Base-by-base conservation (phyloP, 2,113 vertebrate genomes). In the Galeopterus variegatus region DNA sequence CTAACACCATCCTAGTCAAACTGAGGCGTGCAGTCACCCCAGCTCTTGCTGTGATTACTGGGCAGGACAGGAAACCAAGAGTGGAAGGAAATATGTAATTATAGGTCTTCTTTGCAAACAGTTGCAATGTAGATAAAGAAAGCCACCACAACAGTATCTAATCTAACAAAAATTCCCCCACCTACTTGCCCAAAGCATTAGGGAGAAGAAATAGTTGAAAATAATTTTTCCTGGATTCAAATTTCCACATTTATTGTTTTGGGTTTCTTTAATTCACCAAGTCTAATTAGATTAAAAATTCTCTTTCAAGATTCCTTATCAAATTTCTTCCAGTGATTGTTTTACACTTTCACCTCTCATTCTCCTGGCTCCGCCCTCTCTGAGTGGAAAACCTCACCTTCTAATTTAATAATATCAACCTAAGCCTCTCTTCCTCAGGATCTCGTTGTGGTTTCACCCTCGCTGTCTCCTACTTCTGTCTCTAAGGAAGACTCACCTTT, bases 51-150 rank as follows among this genome's bases (percentile, higher is more conserved):
- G 2, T 54, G 64, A 70, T 36, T 64, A 41, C 48, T 64, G 60
- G 26, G 45, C 23, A 60, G 24, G 33, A 54, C 0, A 41, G 52
- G 21, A 85, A 83, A 64, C 24, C 7, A 58, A 84, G 31, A 76
- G 12, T 33, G 56, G 45, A 76, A 33, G 9, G 75, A 90, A 62
- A 36, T n/a, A 60, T 8, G 2, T 69, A 67, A 81, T 80, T 80
- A 41, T 33, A 92, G n/a, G 17, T 82, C 50, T 72, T 85, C 23
- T 92, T 75, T 65, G 48, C 90, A 93, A 90, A 54, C 21, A 62
- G 28, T 33, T 87, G 17, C 14, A 79, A 52, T 26, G 5, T 31
- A 60, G 65, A 45, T 8, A 50, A 64, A 80, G 19, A 60, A 23
- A 17, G 5, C 13, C 75, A 75, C 0, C 58, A 3, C 8, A 58